A percentile compares a stretch with the other conserved stretches of the same genome.
Conservation (phyloP, 2,113 vertebrate genomes). For the Oreochromis tanganicae region DNA sequence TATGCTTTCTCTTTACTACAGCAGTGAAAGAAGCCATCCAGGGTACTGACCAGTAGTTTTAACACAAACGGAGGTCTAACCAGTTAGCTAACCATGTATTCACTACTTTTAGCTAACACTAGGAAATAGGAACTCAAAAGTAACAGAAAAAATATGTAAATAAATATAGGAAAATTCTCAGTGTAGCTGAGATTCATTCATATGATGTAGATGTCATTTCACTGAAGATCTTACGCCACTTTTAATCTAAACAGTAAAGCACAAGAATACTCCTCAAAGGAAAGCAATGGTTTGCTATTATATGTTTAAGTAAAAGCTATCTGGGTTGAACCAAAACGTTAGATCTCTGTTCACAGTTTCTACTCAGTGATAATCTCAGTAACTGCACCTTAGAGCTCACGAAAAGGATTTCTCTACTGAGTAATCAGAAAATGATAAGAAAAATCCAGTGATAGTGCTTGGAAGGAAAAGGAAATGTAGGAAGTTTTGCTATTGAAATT, state of each 20-base stretch:
- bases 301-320: rapidly evolving
- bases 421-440: not conserved
- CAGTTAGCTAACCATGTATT: not conserved
- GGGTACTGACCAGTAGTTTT: not conserved
- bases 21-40: not conserved
- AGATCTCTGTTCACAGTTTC: not conserved
- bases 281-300: not conserved
- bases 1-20: not conserved
- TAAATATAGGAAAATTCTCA: not conserved
- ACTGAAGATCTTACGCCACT: not conserved
- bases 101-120: not conserved
- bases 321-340: not conserved
- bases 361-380: not conserved
- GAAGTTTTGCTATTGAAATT: not conserved
- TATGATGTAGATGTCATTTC: not conserved
- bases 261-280: not conserved
- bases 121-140: not conserved
- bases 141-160: not conserved
- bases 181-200: not conserved
- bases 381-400: not conserved
- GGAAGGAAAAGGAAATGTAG: not conserved
- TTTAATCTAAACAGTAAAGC: not conserved
- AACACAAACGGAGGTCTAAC: not conserved
- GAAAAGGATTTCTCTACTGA: not conserved
- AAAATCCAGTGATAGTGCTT: not conserved